Conservation (phyloP, 2,113 vertebrate genomes). For the Chlorocebus sabaeus region DNA sequence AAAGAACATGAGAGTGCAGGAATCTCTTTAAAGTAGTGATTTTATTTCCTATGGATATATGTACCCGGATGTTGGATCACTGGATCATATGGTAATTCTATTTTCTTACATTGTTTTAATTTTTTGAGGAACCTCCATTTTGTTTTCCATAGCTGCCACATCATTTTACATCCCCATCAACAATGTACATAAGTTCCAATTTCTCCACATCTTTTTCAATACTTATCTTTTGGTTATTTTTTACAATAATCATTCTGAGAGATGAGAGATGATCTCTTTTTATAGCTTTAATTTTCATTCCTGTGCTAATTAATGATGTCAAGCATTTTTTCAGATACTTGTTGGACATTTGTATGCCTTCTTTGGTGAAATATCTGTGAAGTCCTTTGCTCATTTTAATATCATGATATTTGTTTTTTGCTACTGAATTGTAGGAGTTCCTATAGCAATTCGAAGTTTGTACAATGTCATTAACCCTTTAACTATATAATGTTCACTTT, state of each 20-base stretch:
- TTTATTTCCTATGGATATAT: not conserved
- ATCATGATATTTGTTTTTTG: not conserved
- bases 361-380: not conserved
- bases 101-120: not conserved
- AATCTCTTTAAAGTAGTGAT: not conserved
- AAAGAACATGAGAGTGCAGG: not conserved
- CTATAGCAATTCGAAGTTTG: not conserved
- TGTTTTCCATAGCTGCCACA: not conserved
- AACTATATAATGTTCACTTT: not conserved
- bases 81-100: not conserved
- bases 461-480: not conserved
- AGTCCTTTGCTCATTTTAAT: not conserved
- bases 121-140: not conserved
- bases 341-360: not conserved
- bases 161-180: not conserved
- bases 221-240: not conserved
- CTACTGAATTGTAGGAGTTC: not conserved
- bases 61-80: not conserved
- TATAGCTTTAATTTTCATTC: not conserved
- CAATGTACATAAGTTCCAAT: not conserved
- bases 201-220: not conserved
- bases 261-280: not conserved
- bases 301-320: not conserved
- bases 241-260: not conserved
- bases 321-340: not conserved